Evolutionary conservation across 2,113 vertebrate species (phyloP).

Genomic region (Regulus satrapa): DNA sequence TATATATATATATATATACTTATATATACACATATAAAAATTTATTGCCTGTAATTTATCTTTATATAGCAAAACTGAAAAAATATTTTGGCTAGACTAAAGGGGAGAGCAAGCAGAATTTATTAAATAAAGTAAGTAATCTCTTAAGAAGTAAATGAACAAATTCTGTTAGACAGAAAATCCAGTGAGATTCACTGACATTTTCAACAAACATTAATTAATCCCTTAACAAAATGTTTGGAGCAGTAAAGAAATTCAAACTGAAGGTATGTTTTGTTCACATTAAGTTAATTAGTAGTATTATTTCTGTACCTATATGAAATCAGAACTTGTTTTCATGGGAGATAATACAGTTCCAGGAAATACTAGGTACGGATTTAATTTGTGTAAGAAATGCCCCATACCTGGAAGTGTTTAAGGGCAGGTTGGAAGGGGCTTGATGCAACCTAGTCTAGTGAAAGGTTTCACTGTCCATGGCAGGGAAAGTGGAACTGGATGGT

Average conservation of each 20-base stretch:
- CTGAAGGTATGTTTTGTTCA: not conserved
- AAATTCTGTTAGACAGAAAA: not conserved
- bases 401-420: not conserved
- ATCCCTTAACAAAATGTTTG: not conserved
- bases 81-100: not conserved
- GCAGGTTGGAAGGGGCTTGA: not conserved
- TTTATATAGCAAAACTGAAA: not conserved
- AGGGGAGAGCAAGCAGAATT: not conserved
- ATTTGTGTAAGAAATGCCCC: not conserved
- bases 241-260: not conserved
- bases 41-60: not conserved
- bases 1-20: not conserved
- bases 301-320: not conserved
- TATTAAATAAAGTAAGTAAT: not conserved
- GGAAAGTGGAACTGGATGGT: not conserved
- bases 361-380: not conserved
- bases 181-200: not conserved
- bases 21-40: no score
- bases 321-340: not conserved
- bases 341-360: not conserved
- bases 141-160: not conserved
- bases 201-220: not conserved
- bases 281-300: not conserved
- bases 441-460: not conserved
- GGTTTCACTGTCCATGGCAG: not conserved